These are phyloP conservation scores for Neosalanx taihuensis DNA, from an alignment of 2,797 vertebrate species.

Conservation along the genomic window DNA sequence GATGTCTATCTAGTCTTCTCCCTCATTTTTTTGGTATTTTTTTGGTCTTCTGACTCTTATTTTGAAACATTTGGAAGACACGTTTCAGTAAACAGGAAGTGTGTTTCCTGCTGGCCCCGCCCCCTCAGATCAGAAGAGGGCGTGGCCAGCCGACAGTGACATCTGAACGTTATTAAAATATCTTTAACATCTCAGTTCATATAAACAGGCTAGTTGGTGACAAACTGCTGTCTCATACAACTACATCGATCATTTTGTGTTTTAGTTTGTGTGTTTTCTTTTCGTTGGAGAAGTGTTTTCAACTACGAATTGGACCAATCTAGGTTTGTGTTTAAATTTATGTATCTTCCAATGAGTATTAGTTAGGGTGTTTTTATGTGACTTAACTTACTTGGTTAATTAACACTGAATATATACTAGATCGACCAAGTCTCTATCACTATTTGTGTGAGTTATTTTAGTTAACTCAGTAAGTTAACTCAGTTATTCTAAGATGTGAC, in stretches of 20 bases:
- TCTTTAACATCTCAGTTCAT: not conserved
- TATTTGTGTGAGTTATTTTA: too few species aligned
- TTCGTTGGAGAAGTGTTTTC: constrained; percentile 11
- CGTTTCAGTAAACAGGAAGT: too few species aligned
- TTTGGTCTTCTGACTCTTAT: too few species aligned
- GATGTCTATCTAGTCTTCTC: too few species aligned
- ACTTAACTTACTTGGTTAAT: too few species aligned
- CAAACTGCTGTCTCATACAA: not conserved
- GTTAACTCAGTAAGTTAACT: too few species aligned
- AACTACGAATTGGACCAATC: constrained; percentile 18
- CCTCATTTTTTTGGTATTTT: too few species aligned
- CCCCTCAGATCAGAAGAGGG: not conserved
- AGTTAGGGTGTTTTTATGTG: not conserved
- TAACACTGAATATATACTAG: too few species aligned
- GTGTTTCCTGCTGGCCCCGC: not conserved
- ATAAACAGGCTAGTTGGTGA: constrained; percentile 30
- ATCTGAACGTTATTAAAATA: not conserved
- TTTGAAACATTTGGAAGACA: too few species aligned
- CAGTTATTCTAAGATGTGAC: too few species aligned
- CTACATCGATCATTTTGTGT: not conserved
- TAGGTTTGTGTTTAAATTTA: too few species aligned
- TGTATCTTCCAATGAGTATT: not conserved
- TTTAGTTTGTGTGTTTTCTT: not conserved
- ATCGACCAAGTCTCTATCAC: too few species aligned
- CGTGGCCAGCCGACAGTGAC: not conserved